phyloP scores from a whole-genome alignment of 2,113 vertebrate species.

The Hepsetus odoe region DNA sequence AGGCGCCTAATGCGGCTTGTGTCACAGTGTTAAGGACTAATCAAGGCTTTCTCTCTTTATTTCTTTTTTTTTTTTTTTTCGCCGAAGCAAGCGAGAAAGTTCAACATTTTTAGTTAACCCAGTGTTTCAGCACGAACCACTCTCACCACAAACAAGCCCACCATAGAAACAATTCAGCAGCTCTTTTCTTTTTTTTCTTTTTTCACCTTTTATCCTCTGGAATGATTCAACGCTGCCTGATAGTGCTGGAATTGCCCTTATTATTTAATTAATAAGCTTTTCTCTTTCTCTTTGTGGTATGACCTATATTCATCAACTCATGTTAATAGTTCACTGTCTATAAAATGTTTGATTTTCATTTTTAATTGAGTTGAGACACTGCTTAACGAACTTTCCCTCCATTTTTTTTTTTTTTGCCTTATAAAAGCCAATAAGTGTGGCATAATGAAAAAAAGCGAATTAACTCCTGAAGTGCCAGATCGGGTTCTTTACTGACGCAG shows the following conservation, averaged over 20 bases:
- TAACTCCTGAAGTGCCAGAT: constrained; percentile 29
- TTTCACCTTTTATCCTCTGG: constrained; percentile 34
- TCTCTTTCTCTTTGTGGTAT: constrained; percentile 59
- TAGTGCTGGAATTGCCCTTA: constrained; percentile 58
- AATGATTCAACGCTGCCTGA: constrained; percentile 52
- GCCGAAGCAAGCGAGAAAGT: constrained; percentile 70
- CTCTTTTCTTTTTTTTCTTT: no score
- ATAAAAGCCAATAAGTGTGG: constrained; percentile 46
- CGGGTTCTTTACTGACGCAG: constrained; percentile 48
- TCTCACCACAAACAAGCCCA: constrained; percentile 52
- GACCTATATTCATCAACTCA: constrained; percentile 65
- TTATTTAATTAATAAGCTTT: constrained; percentile 64
- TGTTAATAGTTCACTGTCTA: constrained; percentile 64
- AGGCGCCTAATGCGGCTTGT: constrained; percentile 89
- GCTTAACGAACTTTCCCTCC: no score
- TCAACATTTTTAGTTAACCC: constrained; percentile 53
- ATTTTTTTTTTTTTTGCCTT: no score
- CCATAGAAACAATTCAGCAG: constrained; percentile 14
- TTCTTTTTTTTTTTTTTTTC: constrained; percentile 71
- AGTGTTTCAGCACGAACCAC: constrained; percentile 26
- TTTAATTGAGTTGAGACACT: constrained; percentile 67
- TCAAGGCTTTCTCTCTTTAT: constrained; percentile 75
- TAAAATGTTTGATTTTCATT: constrained; percentile 65
- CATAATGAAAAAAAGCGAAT: constrained; percentile 49
- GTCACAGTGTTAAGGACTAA: constrained; percentile 88